These are phyloP conservation scores for Boloria selene DNA, from an alignment of 2,888 invertebrate species.

Conservation along the genomic window DNA sequence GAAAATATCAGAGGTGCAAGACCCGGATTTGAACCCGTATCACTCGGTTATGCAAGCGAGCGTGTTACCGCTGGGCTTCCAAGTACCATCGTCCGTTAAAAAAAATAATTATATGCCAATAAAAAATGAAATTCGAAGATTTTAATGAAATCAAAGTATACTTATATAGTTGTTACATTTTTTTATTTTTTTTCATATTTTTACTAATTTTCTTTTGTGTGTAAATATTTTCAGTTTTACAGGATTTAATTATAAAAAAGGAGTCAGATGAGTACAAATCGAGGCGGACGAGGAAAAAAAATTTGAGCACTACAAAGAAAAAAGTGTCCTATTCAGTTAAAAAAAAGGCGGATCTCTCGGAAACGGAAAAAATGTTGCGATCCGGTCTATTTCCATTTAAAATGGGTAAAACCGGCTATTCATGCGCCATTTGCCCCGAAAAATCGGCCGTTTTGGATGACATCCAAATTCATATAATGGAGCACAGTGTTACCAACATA, in stretches of 20 bases:
- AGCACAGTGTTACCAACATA: constrained; percentile 59
- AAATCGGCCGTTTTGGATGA: constrained; percentile 58
- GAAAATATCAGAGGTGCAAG: no score
- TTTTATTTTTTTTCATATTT: no score
- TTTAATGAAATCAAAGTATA: no score
- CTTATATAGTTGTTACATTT: no score
- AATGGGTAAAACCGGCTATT: constrained; percentile 59
- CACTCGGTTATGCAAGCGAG: no score
- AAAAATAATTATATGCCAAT: no score
- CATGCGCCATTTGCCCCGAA: constrained; percentile 64
- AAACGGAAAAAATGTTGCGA: constrained; percentile 60
- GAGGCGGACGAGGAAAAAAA: constrained; percentile 48
- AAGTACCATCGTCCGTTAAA: no score
- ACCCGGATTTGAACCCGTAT: no score
- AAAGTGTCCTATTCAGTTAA: constrained; percentile 49
- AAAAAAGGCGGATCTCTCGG: constrained; percentile 51
- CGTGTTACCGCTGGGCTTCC: no score
- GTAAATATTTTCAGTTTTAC: constrained; percentile 50
- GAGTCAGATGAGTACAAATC: constrained; percentile 50
- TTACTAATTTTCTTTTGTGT: not conserved
- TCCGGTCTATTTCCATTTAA: constrained; percentile 70
- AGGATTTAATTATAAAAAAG: constrained; percentile 54
- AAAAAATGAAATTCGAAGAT: no score
- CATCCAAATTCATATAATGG: constrained; percentile 56
- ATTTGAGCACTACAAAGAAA: constrained; percentile 40